Evolutionary conservation across 2,113 vertebrate genomes (phyloP).

Genomic region (Acanthochromis polyacanthus): DNA sequence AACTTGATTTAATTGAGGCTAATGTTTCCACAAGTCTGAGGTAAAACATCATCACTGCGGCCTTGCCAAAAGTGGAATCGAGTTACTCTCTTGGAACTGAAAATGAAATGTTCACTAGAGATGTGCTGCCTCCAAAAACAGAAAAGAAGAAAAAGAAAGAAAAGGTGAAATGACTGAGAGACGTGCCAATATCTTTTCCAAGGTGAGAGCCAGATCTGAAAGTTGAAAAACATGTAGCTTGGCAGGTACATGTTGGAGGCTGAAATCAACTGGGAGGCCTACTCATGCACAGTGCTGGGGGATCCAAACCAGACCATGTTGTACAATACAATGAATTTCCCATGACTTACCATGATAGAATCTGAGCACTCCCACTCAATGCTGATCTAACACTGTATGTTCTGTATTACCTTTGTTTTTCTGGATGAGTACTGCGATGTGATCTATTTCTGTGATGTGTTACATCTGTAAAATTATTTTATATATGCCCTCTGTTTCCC

Average conservation of each 20-base stretch:
- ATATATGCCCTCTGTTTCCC: neutral
- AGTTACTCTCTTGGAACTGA: slow-evolving; percentile 4
- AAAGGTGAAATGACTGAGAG: slow-evolving; percentile 3
- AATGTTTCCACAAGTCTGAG: neutral
- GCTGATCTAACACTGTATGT: neutral
- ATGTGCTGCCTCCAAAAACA: slow-evolving; percentile 5
- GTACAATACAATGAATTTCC: neutral
- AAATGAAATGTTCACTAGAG: slow-evolving; percentile 6
- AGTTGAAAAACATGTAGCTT: slow-evolving; percentile 28
- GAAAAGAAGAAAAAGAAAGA: neutral
- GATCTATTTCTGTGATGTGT: neutral
- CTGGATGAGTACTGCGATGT: neutral
- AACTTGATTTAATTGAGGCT: slow-evolving; percentile 12
- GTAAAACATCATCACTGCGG: neutral
- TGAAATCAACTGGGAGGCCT: slow-evolving; percentile 14
- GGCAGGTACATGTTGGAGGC: slow-evolving; percentile 7
- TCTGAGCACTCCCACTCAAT: neutral
- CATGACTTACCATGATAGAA: slow-evolving; percentile 17
- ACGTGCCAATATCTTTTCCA: slow-evolving; percentile 17
- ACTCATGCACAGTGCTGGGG: slow-evolving; percentile 3
- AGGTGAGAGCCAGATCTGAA: slow-evolving; percentile 19
- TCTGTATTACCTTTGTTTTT: neutral
- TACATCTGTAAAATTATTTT: neutral
- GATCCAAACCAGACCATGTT: neutral
- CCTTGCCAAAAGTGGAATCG: neutral